Base-by-base conservation (phyloP, 2,113 vertebrate species). In the Vimba vimba region DNA sequence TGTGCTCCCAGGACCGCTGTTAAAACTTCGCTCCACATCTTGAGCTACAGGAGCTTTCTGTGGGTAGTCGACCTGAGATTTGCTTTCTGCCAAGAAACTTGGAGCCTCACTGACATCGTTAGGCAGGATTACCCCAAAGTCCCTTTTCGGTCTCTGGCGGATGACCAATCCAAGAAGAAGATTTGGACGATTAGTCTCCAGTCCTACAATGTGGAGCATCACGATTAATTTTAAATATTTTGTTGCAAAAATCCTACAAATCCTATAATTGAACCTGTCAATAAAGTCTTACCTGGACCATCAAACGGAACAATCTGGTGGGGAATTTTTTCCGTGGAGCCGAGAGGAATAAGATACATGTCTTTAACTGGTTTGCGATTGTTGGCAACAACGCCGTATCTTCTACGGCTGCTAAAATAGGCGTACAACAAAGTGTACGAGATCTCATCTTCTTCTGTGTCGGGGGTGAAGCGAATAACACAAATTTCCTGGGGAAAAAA, bases 301-400 rank as follows among this genome's bases (percentile, higher is more conserved):
- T 99, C 98, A 92, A 99, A 99, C 87, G 98, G 98, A 93, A 98
- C 97, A 66, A 99, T 96, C 90, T 98, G 98, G 92, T 99, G 96
- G 87, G 98, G 98, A 86, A 99, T 97, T 95, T 99, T 99, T 92
- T 99, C 98, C 62, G 93, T 93, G 66, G 97, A 94, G 75, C 97
- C 97, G 92, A 99, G 91, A 47, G 98, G 98, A 90, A 99, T 97
- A 89, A 99, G 96, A 93, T 99, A 99, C 96, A 99, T 97, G 93
- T 99, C 98, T 93, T 99, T 99, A 90, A 99, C 97, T 93, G 96
- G 97, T 92, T 97, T 98, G 92, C 96, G 96, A 86, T 99, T 99
- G 93, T 99, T 99, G 85, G 98, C 98, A 0, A 97, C 97, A 45
- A 99, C 98, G 17, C 98, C 98, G 0, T 99, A 99, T 89, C 98